Percentiles rank a stretch among this genome's conserved stretches.
phyloP scores from a whole-genome alignment of 2,113 vertebrate genomes.

The Pluvialis apricaria region DNA sequence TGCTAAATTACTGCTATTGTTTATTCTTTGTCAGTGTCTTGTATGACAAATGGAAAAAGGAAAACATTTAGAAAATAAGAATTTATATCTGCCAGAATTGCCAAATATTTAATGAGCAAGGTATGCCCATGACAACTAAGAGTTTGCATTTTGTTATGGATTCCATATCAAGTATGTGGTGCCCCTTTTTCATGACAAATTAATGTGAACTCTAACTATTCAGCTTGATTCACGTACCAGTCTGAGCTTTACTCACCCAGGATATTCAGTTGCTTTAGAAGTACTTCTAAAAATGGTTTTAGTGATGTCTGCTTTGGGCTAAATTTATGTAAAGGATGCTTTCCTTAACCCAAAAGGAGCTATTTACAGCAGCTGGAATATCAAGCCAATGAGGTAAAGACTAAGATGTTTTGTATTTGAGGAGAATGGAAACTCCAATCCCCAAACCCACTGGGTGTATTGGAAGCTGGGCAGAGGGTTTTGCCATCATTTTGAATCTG shows the following conservation, averaged over 20 bases:
- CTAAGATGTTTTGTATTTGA: background rate
- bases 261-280: background rate
- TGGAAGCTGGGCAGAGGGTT: background rate
- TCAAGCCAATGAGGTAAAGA: background rate
- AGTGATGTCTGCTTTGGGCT: background rate
- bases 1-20: background rate
- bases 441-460: background rate
- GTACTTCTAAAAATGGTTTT: background rate
- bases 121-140: background rate
- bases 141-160: background rate
- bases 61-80: background rate
- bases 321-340: background rate
- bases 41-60: background rate
- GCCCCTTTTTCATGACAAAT: background rate
- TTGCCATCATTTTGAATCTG: background rate
- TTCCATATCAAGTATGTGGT: background rate
- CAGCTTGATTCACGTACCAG: background rate
- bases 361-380: background rate
- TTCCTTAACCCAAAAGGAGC: background rate
- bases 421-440: background rate
- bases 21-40: background rate
- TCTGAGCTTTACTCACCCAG: background rate
- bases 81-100: background rate
- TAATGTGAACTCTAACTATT: background rate
- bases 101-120: background rate